Percentiles rank a stretch among this genome's conserved stretches.
These are phyloP conservation scores for Proales similis DNA, from an alignment of 1,140 invertebrate species.

Conservation along the genomic window DNA sequence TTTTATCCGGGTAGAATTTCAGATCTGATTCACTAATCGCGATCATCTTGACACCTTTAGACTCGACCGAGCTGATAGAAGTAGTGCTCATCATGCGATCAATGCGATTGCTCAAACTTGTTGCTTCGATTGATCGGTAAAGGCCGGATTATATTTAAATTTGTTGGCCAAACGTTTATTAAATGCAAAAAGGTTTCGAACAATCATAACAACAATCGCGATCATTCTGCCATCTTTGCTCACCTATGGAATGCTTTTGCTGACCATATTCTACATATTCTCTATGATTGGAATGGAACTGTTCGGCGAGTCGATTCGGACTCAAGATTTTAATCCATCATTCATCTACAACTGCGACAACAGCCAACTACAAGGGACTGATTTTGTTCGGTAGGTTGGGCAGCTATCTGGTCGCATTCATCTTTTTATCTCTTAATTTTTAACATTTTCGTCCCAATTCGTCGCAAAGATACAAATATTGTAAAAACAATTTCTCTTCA, in stretches of 20 bases:
- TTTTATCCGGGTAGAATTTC: background rate
- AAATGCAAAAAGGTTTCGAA: constrained; percentile 17
- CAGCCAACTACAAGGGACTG: constrained; percentile 47
- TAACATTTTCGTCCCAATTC: background rate
- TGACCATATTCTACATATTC: constrained; percentile 50
- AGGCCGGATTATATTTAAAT: background rate
- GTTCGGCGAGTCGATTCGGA: constrained; percentile 51
- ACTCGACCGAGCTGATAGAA: constrained; percentile 27
- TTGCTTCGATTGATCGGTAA: constrained; percentile 19
- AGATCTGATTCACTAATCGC: background rate
- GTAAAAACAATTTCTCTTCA: constrained; percentile 58
- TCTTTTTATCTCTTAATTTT: too few relatives aligned
- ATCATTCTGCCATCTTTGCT: constrained; percentile 30
- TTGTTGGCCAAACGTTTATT: background rate
- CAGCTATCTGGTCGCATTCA: background rate
- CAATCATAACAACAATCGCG: constrained; percentile 31
- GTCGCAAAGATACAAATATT: constrained; percentile 49
- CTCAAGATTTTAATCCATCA: constrained; percentile 40
- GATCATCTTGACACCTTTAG: background rate
- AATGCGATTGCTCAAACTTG: constrained; percentile 30
- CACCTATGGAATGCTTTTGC: constrained; percentile 9
- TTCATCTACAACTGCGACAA: constrained; percentile 52
- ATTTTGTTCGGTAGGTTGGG: constrained; percentile 44
- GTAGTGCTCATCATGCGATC: constrained; percentile 13
- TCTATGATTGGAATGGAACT: constrained; percentile 58